A percentile compares a stretch with the other conserved stretches of the same genome.
Conservation (phyloP, 2,797 vertebrate species). For the Leptoclinus maculatus region DNA sequence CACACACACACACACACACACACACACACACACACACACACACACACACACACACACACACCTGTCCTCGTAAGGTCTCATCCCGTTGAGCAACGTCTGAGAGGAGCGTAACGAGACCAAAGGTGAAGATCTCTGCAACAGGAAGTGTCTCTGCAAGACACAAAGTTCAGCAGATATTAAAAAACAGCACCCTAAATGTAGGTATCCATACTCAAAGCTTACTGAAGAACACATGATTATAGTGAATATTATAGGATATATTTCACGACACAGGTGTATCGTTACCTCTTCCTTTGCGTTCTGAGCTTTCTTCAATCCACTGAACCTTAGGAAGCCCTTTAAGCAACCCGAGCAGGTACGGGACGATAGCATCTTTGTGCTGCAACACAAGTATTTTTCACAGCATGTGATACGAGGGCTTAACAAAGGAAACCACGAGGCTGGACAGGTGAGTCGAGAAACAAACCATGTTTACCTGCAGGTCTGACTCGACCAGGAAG, state of each 20-base stretch:
- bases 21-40: conserved; percentile 25
- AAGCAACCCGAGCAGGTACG: conserved; percentile 93
- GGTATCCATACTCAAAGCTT: not conserved
- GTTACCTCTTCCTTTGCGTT: conserved; percentile 91
- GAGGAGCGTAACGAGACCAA: conserved; percentile 92
- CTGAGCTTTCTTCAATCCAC: conserved; percentile 97
- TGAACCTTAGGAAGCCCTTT: conserved; percentile 94
- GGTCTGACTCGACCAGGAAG: conserved; percentile 95
- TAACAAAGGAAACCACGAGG: not conserved
- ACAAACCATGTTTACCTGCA: conserved; percentile 86
- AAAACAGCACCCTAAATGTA: not conserved
- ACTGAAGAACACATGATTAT: not conserved
- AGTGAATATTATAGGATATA: not conserved
- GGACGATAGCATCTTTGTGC: conserved; percentile 94
- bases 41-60: conserved; percentile 62
- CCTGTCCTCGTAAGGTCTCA: conserved; percentile 88
- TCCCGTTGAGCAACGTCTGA: conserved; percentile 95
- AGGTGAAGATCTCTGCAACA: conserved; percentile 96
- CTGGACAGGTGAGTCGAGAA: not conserved
- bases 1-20: conserved; percentile 40
- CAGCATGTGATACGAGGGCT: not conserved
- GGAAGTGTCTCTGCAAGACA: conserved; percentile 88
- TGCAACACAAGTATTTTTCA: conserved; percentile 70
- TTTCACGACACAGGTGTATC: not conserved
- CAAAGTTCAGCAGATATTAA: not conserved